phyloP scores from a whole-genome alignment of 2,113 vertebrate genomes.

The Malurus cyaneus region DNA sequence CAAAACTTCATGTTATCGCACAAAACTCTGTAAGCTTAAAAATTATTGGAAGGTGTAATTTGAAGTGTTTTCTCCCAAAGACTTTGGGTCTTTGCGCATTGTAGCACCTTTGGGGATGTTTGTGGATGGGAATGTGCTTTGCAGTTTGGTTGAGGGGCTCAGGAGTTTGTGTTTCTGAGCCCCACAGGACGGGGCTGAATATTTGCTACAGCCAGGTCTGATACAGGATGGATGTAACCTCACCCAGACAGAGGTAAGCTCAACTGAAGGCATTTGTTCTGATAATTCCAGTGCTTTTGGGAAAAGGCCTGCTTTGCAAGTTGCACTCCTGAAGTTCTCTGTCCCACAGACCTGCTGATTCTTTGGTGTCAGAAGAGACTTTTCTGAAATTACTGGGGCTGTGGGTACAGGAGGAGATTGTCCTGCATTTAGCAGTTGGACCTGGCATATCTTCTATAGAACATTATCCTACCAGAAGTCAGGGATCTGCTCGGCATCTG shows the following conservation, averaged over 20 bases:
- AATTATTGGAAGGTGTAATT: background rate
- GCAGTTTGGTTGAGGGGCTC: background rate
- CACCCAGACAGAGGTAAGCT: accelerated
- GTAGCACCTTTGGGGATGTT: accelerated
- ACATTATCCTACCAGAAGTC: background rate
- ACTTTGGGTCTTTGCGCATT: background rate
- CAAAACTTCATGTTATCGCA: background rate
- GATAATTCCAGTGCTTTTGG: background rate
- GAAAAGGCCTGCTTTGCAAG: background rate
- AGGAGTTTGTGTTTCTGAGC: background rate
- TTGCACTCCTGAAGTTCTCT: background rate
- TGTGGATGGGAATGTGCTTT: background rate
- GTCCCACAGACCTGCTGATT: accelerated
- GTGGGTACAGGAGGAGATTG: accelerated
- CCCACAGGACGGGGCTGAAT: background rate
- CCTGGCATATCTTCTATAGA: background rate
- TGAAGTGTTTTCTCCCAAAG: background rate
- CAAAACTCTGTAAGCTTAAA: background rate
- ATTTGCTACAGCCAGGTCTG: background rate
- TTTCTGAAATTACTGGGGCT: background rate
- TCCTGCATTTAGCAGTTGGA: background rate
- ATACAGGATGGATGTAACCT: background rate
- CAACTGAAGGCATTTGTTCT: background rate
- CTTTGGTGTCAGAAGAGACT: background rate
- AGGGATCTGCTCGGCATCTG: background rate